Evolutionary conservation across 1,140 invertebrate species (phyloP).

Genomic region (Anastrepha ludens): DNA sequence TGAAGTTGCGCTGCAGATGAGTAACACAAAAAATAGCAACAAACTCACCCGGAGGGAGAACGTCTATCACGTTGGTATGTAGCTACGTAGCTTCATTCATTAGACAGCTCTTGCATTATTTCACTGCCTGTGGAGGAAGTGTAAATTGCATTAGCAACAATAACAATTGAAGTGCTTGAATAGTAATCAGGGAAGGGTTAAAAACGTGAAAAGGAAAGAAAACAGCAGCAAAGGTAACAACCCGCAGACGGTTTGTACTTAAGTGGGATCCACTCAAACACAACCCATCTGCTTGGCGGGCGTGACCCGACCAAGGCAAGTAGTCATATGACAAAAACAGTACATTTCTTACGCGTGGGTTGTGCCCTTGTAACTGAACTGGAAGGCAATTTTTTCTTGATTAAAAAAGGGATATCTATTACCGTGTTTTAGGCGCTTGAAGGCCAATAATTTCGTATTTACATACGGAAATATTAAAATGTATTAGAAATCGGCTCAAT

Average conservation of each 20-base stretch:
- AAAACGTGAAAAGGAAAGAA: not conserved
- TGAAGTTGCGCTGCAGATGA: not conserved
- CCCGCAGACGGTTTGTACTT: conserved; percentile 44
- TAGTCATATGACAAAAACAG: not conserved
- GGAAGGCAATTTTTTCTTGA: not conserved
- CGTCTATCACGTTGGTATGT: not conserved
- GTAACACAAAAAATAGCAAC: not conserved
- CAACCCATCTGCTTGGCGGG: not conserved
- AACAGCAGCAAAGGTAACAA: conserved; percentile 33
- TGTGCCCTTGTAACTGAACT: not conserved
- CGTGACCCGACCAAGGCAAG: not conserved
- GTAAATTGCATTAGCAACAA: conserved; percentile 42
- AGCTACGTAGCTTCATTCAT: not conserved
- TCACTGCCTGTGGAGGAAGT: not conserved
- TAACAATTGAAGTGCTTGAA: conserved; percentile 4
- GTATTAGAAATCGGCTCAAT: too few species aligned
- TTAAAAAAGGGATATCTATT: not conserved
- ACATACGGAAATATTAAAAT: too few species aligned
- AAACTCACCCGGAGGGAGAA: not conserved
- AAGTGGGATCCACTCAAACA: conserved; percentile 16
- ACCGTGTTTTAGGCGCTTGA: too few species aligned
- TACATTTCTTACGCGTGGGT: not conserved
- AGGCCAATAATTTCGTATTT: too few species aligned
- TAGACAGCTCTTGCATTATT: not conserved
- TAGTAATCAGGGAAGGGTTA: not conserved